Conservation (phyloP, 2,113 vertebrate species). For the Aptenodytes forsteri region DNA sequence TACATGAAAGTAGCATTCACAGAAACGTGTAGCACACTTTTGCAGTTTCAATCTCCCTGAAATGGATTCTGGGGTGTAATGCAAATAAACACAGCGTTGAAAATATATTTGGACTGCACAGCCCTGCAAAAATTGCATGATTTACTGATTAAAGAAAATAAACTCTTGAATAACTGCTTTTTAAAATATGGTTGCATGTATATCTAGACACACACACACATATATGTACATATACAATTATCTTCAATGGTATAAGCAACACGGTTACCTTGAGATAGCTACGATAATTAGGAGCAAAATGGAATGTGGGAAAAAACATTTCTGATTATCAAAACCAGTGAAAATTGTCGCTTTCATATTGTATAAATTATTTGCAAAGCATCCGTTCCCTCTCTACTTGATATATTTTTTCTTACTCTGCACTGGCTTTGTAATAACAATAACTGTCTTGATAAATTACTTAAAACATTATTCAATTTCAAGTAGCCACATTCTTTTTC, state of each 20-base stretch:
- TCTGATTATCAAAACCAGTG: background rate
- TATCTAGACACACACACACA: background rate
- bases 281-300: background rate
- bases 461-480: conserved; percentile 48
- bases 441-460: conserved; percentile 51
- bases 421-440: conserved; percentile 56
- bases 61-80: background rate
- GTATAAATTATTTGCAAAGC: background rate
- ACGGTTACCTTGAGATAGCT: background rate
- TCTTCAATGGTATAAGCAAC: background rate
- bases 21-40: background rate
- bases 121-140: background rate
- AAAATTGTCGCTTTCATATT: background rate
- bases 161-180: background rate
- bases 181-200: background rate
- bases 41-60: background rate
- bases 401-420: conserved; percentile 13
- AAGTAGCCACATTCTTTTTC: conserved; percentile 55
- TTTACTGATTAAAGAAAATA: background rate
- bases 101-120: background rate
- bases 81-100: background rate
- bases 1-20: background rate
- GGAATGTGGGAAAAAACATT: background rate
- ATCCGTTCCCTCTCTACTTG: background rate
- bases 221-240: background rate